Evolutionary conservation across 2,113 vertebrate species (phyloP).

Genomic region (Lipophrys pholis): DNA sequence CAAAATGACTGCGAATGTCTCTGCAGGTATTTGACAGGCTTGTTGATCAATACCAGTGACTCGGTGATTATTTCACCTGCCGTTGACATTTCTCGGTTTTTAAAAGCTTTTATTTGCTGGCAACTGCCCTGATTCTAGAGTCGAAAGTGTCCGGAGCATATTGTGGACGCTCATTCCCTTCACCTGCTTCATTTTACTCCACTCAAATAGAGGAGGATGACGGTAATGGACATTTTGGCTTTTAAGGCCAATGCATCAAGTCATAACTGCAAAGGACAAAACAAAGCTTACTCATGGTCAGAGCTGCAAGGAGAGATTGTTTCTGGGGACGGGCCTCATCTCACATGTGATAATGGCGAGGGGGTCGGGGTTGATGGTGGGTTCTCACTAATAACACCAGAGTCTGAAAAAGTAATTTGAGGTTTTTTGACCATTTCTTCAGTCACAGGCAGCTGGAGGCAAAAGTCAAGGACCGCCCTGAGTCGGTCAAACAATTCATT

Average conservation of each 20-base stretch:
- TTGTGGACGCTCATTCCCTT: not conserved
- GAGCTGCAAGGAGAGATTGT: not conserved
- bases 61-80: constrained; percentile 40
- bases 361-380: not conserved
- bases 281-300: not conserved
- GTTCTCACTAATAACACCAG: too few relatives aligned
- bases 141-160: not conserved
- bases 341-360: not conserved
- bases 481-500: too few relatives aligned
- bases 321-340: not conserved
- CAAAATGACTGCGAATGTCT: constrained; percentile 30
- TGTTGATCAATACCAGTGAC: constrained; percentile 52
- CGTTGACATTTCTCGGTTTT: constrained; percentile 54
- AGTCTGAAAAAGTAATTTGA: too few relatives aligned
- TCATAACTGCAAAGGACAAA: constrained; percentile 24
- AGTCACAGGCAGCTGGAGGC: too few relatives aligned
- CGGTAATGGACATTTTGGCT: constrained; percentile 33
- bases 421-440: too few relatives aligned
- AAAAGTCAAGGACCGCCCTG: too few relatives aligned
- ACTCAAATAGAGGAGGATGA: constrained; percentile 20
- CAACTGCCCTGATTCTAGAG: constrained; percentile 9
- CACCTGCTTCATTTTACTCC: constrained; percentile 29
- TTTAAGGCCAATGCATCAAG: constrained; percentile 20
- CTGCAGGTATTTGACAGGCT: constrained; percentile 46
- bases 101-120: constrained; percentile 42